phyloP scores from a whole-genome alignment of 2,797 vertebrate species.

The Siniperca scherzeri region DNA sequence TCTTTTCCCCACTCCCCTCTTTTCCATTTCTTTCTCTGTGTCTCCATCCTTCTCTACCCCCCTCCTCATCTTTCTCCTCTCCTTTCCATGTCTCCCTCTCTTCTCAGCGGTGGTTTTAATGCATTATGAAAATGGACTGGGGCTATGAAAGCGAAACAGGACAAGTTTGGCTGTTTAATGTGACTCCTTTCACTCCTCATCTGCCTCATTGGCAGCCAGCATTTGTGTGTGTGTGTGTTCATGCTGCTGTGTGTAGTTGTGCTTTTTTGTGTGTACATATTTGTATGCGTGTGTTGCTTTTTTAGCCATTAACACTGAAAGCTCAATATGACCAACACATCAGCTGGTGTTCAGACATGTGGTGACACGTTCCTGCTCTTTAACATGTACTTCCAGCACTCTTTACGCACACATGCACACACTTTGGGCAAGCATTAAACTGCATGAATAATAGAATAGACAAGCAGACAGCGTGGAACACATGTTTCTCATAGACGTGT shows the following conservation, averaged over 20 bases:
- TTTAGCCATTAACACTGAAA: conserved; percentile 41
- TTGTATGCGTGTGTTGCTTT: conserved; percentile 15
- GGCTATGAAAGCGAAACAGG: conserved; percentile 84
- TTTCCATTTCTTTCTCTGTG: conserved; percentile 48
- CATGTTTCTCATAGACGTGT: conserved; percentile 71
- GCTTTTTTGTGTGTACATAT: conserved; percentile 49
- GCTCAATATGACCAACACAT: conserved; percentile 53
- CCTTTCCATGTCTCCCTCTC: conserved; percentile 61
- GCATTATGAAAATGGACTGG: conserved; percentile 85
- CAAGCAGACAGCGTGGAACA: conserved; percentile 73
- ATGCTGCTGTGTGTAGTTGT: conserved; percentile 46
- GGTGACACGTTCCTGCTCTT: conserved; percentile 62
- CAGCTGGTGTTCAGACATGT: conserved; percentile 57
- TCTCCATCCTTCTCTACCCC: conserved; percentile 48
- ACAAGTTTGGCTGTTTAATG: conserved; percentile 84
- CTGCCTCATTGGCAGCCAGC: conserved; percentile 74
- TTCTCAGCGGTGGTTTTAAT: conserved; percentile 83
- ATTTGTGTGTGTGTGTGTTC: conserved; percentile 12
- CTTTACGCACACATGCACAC: conserved; percentile 58
- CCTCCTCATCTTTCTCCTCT: conserved; percentile 53
- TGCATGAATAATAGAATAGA: conserved; percentile 84
- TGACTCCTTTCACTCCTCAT: conserved; percentile 83
- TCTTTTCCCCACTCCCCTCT: conserved; percentile 54
- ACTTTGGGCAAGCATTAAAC: conserved; percentile 74
- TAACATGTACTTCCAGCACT: conserved; percentile 60